Conservation (phyloP, 2,888 invertebrate genomes). For the Aleiodes leptofemur region DNA sequence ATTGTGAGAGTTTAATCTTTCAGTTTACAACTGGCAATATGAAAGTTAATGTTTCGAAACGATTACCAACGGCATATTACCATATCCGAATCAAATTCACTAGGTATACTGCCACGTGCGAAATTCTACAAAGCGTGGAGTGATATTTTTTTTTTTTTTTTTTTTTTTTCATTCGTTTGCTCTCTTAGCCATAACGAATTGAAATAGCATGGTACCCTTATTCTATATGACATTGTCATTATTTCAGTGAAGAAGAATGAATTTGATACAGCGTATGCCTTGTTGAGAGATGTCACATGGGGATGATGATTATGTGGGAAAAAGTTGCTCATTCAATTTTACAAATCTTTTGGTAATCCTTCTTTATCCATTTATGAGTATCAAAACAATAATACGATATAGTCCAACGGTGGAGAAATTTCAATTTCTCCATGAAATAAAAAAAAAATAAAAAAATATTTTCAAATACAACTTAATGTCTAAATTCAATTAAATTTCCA, state of each 20-base stretch:
- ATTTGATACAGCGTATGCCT: slow-evolving; percentile 45
- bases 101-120: slow-evolving; percentile 68
- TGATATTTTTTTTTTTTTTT: neutral
- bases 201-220: slow-evolving; percentile 58
- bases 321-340: slow-evolving; percentile 30
- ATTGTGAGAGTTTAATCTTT: slow-evolving; percentile 44
- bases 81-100: slow-evolving; percentile 74
- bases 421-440: too few species aligned
- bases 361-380: neutral
- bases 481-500: too few species aligned
- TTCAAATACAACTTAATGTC: too few species aligned
- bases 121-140: slow-evolving; percentile 52
- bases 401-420: neutral
- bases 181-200: slow-evolving; percentile 66
- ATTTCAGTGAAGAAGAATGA: slow-evolving; percentile 72
- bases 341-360: slow-evolving; percentile 11
- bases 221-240: slow-evolving; percentile 73
- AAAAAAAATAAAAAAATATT: too few species aligned
- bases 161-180: neutral
- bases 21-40: slow-evolving; percentile 47
- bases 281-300: slow-evolving; percentile 34
- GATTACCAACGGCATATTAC: slow-evolving; percentile 71
- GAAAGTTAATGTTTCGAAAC: slow-evolving; percentile 73
- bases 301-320: slow-evolving; percentile 44
- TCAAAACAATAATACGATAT: slow-evolving; percentile 1